phyloP scores from a whole-genome alignment of 2,888 invertebrate genomes.

The Protodeltote pygarga region DNA sequence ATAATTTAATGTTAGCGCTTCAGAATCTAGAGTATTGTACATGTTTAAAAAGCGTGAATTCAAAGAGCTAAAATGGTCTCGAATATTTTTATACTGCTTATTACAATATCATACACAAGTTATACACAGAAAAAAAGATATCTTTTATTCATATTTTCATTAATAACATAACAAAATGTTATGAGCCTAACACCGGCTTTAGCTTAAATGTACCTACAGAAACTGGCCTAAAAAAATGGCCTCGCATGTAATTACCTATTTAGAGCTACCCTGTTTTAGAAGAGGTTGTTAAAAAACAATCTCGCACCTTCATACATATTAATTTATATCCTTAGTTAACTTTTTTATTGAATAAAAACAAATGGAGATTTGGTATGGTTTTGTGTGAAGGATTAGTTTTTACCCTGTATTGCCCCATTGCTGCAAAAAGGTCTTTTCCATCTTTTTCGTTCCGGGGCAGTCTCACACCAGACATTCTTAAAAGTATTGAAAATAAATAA shows the following conservation, averaged over 20 bases:
- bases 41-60: too few species aligned
- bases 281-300: constrained; percentile 28
- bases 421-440: too few species aligned
- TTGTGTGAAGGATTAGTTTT: too few species aligned
- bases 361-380: too few species aligned
- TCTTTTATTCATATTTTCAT: constrained; percentile 34
- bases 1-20: too few species aligned
- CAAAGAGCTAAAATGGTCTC: too few species aligned
- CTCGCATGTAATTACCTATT: constrained; percentile 42
- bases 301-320: constrained; percentile 15
- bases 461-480: too few species aligned
- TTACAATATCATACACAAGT: background rate
- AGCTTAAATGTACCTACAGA: background rate
- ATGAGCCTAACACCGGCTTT: background rate
- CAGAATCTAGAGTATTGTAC: too few species aligned
- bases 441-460: too few species aligned
- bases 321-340: constrained; percentile 16
- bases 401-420: too few species aligned
- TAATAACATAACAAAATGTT: constrained; percentile 17
- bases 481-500: too few species aligned
- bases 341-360: constrained; percentile 8
- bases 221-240: constrained; percentile 24
- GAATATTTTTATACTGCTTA: background rate
- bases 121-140: constrained; percentile 14
- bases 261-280: constrained; percentile 15